Percentiles rank a stretch among this genome's conserved stretches.
These are phyloP conservation scores for Xenopus borealis DNA, from an alignment of 2,113 vertebrate species.

Conservation along the genomic window DNA sequence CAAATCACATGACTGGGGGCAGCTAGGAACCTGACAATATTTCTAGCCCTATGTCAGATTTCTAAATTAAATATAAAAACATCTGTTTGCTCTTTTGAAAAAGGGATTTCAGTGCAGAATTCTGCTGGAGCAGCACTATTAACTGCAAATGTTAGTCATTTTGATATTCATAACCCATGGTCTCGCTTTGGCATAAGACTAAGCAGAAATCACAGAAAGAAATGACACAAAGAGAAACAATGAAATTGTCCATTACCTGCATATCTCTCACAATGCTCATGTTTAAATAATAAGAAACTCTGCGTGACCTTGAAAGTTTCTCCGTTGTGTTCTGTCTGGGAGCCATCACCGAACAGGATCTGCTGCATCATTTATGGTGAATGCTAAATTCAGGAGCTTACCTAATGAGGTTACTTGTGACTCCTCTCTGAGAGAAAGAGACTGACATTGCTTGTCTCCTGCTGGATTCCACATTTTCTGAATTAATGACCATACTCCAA, in stretches of 20 bases:
- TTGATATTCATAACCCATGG: neutral
- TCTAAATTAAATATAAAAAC: too few relatives aligned
- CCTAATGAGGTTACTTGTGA: conserved; percentile 36
- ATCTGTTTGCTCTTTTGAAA: too few relatives aligned
- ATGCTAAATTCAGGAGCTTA: conserved; percentile 36
- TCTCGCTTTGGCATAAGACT: neutral
- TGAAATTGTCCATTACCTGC: conserved; percentile 29
- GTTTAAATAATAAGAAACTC: conserved; percentile 44
- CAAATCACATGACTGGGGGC: too few relatives aligned
- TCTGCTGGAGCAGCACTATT: too few relatives aligned
- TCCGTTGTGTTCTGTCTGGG: conserved; percentile 12
- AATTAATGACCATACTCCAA: too few relatives aligned
- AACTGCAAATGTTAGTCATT: too few relatives aligned
- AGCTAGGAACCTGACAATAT: too few relatives aligned
- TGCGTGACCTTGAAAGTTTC: conserved; percentile 42
- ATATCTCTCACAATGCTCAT: conserved; percentile 31
- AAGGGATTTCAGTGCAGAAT: too few relatives aligned
- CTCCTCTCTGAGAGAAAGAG: neutral
- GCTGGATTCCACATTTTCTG: too few relatives aligned
- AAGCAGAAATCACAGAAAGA: conserved; percentile 13
- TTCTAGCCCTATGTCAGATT: too few relatives aligned
- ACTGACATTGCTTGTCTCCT: neutral
- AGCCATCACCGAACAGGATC: conserved; percentile 27
- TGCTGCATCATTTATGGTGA: conserved; percentile 42
- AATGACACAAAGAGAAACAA: neutral